Evolutionary conservation across 2,113 vertebrate genomes (phyloP).

Genomic region (Callopanchax toddi): DNA sequence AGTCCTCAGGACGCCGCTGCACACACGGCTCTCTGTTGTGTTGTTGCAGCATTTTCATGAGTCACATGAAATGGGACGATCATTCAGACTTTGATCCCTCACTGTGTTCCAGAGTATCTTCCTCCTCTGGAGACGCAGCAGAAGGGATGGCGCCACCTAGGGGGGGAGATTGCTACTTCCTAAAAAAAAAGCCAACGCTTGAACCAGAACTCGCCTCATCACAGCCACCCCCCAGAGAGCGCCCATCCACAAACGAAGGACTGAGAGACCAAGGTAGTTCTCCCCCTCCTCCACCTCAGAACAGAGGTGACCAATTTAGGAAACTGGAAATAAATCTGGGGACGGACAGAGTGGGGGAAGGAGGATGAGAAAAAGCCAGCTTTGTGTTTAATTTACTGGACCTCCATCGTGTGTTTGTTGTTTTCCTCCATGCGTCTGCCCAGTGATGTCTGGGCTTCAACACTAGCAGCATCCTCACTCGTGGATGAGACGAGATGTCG

Average conservation of each 20-base stretch:
- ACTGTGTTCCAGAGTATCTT: conserved; percentile 87
- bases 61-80: conserved; percentile 12
- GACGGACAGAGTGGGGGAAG: conserved; percentile 63
- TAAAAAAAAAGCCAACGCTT: conserved; percentile 66
- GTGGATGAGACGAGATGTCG: conserved; percentile 28
- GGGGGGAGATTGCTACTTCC: conserved; percentile 82
- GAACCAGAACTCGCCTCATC: conserved; percentile 67
- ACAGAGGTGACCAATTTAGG: conserved; percentile 36
- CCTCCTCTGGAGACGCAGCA: conserved; percentile 86
- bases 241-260: conserved; percentile 57
- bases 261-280: conserved; percentile 39
- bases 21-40: not conserved
- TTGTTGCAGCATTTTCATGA: conserved; percentile 5
- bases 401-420: conserved; percentile 55
- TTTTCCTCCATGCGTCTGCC: conserved; percentile 38
- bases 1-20: not conserved
- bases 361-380: conserved; percentile 53
- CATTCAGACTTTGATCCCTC: conserved; percentile 22
- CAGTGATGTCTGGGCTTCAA: conserved; percentile 32
- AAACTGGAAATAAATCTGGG: conserved; percentile 46
- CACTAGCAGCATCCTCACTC: conserved; percentile 32
- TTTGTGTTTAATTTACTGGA: conserved; percentile 61
- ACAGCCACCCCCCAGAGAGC: conserved; percentile 63
- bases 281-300: conserved; percentile 9
- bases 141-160: conserved; percentile 89